Percentiles rank a stretch among this genome's conserved stretches.
phyloP scores from a whole-genome alignment of 1,140 invertebrate species.

The Conopomorpha cramerella region DNA sequence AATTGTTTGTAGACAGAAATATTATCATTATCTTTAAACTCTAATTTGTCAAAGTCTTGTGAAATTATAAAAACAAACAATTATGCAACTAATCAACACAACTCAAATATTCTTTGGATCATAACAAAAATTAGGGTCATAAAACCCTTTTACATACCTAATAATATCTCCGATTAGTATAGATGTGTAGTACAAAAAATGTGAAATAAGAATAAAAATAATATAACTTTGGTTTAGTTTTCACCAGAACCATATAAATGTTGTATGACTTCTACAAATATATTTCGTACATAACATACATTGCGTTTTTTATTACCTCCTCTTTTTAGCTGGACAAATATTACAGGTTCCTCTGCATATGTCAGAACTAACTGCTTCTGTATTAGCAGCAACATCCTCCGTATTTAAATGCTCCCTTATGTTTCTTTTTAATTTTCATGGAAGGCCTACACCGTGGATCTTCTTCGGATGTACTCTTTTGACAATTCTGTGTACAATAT shows the following conservation, averaged over 20 bases:
- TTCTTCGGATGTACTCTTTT: constrained; percentile 16
- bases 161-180: constrained; percentile 8
- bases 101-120: too few relatives aligned
- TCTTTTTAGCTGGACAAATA: constrained; percentile 14
- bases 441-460: constrained; percentile 12
- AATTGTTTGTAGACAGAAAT: too few relatives aligned
- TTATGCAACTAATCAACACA: too few relatives aligned
- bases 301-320: constrained; percentile 15
- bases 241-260: constrained; percentile 15
- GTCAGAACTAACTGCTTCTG: constrained; percentile 9
- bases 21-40: too few relatives aligned
- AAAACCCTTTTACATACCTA: too few relatives aligned
- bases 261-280: constrained; percentile 16
- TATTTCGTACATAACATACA: constrained; percentile 13
- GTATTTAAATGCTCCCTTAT: constrained; percentile 14
- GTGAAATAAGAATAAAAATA: constrained; percentile 12
- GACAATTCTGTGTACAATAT: constrained; percentile 14
- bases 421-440: constrained; percentile 17
- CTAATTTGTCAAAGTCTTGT: too few relatives aligned
- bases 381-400: constrained; percentile 10
- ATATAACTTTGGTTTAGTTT: constrained; percentile 13
- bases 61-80: too few relatives aligned
- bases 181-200: constrained; percentile 14
- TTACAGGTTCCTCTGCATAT: constrained; percentile 14
- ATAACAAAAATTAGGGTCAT: too few relatives aligned